These are phyloP conservation scores for Catagonus wagneri DNA, from an alignment of 2,113 vertebrate species.

Conservation along the genomic window DNA sequence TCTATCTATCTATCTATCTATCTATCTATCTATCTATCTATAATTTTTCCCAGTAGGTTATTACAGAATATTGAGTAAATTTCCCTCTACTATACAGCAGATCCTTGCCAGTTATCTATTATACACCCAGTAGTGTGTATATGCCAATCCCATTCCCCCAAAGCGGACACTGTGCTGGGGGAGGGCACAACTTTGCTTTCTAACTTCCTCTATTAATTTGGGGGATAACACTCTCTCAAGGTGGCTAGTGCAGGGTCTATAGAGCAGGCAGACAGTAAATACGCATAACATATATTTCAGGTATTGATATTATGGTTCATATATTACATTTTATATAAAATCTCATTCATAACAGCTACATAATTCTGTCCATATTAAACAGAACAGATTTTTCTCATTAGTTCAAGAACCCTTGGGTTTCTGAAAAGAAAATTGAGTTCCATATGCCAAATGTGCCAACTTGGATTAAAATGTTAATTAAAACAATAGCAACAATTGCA, in stretches of 20 bases:
- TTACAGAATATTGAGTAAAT: too few relatives aligned
- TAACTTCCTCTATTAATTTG: background rate
- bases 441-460: background rate
- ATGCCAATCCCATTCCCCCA: too few relatives aligned
- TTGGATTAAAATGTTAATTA: constrained; percentile 51
- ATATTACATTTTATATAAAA: background rate
- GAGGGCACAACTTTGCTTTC: background rate
- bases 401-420: constrained; percentile 1
- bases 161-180: too few relatives aligned
- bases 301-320: background rate
- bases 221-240: background rate
- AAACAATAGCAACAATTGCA: background rate
- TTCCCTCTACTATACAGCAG: too few relatives aligned
- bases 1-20: too few relatives aligned
- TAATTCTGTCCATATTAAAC: constrained; percentile 10
- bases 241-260: too few relatives aligned
- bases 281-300: background rate
- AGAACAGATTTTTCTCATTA: constrained; percentile 42
- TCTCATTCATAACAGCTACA: background rate
- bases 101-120: too few relatives aligned
- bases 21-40: too few relatives aligned
- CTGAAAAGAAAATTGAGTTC: constrained; percentile 18
- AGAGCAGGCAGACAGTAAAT: background rate
- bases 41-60: too few relatives aligned
- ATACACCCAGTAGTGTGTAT: too few relatives aligned